Evolutionary conservation across 37 sponge, comb jelly and placozoan species (phyloP).

Genomic region (Beroe ovata): DNA sequence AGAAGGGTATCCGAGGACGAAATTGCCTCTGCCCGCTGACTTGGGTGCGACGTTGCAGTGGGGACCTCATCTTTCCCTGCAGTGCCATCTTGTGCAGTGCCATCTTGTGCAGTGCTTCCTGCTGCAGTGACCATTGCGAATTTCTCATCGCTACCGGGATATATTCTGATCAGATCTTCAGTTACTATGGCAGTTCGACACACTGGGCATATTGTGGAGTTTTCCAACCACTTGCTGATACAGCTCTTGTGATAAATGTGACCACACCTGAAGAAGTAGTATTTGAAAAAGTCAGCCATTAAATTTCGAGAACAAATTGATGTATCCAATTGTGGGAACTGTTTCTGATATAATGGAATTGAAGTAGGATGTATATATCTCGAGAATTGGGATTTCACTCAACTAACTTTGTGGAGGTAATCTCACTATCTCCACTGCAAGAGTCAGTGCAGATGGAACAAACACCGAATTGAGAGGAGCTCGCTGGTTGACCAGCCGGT

Average conservation of each 20-base stretch:
- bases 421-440: background rate
- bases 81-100: no score
- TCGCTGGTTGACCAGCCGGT: no score
- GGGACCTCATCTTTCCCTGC: background rate
- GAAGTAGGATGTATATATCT: no score
- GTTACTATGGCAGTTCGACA: background rate
- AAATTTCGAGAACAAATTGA: background rate
- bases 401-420: background rate
- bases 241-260: background rate
- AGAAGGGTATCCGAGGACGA: background rate
- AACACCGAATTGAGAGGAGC: constrained; percentile 3
- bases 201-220: background rate
- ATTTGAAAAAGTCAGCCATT: background rate
- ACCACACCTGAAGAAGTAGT: background rate
- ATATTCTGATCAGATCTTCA: background rate
- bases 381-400: background rate
- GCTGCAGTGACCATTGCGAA: no score
- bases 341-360: no score
- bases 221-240: background rate
- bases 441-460: constrained; percentile 20
- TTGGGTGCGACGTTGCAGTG: background rate
- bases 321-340: no score
- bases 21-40: background rate
- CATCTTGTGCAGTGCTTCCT: no score
- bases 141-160: background rate